Percentiles rank a stretch among this genome's conserved stretches.
phyloP scores from a whole-genome alignment of 2,113 vertebrate genomes.

The Paracanthobrama guichenoti region DNA sequence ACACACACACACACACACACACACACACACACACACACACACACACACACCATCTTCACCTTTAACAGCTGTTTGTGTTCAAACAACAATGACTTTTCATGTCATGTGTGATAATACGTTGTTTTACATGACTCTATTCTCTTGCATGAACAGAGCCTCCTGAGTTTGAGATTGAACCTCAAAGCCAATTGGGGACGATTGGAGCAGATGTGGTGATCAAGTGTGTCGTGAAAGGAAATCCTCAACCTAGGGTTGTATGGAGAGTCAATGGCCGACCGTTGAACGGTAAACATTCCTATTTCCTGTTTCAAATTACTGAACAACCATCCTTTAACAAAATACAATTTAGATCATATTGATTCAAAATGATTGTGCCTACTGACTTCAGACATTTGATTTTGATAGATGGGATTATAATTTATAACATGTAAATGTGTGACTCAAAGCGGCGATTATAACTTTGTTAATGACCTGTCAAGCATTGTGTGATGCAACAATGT shows the following conservation, averaged over 20 bases:
- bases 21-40: too few relatives aligned
- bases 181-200: constrained; percentile 81
- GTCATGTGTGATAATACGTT: not conserved
- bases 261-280: constrained; percentile 82
- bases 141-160: constrained; percentile 82
- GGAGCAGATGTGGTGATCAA: constrained; percentile 79
- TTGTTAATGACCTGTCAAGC: not conserved
- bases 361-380: not conserved
- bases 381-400: not conserved
- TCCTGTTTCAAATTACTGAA: not conserved
- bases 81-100: not conserved
- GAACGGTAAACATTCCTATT: constrained; percentile 72
- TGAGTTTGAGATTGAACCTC: constrained; percentile 81
- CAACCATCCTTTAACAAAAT: not conserved
- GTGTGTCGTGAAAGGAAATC: constrained; percentile 85
- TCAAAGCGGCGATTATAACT: not conserved
- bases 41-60: not conserved
- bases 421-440: not conserved
- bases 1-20: too few relatives aligned
- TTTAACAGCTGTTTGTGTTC: not conserved
- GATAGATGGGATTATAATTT: not conserved
- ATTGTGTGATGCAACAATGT: not conserved
- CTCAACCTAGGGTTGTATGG: constrained; percentile 83
- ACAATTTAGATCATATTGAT: too few relatives aligned
- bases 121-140: not conserved